These are phyloP conservation scores for Sigmodon hispidus DNA, from an alignment of 2,113 vertebrate genomes.

Conservation along the genomic window DNA sequence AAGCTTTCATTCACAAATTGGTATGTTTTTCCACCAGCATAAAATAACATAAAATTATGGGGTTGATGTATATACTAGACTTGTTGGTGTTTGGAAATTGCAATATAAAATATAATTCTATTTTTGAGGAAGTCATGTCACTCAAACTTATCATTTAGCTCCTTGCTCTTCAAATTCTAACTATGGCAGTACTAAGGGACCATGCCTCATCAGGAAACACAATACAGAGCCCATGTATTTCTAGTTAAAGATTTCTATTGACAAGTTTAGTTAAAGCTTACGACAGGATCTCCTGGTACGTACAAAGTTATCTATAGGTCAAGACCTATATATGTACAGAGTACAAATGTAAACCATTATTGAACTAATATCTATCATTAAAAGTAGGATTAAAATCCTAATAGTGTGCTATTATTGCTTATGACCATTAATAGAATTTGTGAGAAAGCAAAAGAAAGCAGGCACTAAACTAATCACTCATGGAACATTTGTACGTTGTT, in stretches of 20 bases:
- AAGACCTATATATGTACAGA: neutral
- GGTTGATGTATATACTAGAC: neutral
- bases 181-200: neutral
- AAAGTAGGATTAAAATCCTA: neutral
- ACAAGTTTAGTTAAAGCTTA: neutral
- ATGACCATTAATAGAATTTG: constrained; percentile 13
- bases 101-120: constrained; percentile 43
- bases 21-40: neutral
- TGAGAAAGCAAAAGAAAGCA: neutral
- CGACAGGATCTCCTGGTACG: neutral
- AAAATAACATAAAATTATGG: neutral
- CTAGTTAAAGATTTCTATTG: neutral
- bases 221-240: neutral
- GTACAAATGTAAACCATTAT: neutral
- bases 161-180: neutral
- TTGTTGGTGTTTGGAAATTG: neutral
- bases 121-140: neutral
- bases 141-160: neutral
- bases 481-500: neutral
- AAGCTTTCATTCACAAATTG: neutral
- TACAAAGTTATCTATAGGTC: neutral
- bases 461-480: neutral
- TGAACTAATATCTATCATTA: neutral
- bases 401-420: constrained; percentile 10
- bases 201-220: neutral